Percentiles rank a stretch among this genome's conserved stretches.
Evolutionary conservation across 92 coral and sea anemone species (phyloP).

Genomic region (Porites lobata): DNA sequence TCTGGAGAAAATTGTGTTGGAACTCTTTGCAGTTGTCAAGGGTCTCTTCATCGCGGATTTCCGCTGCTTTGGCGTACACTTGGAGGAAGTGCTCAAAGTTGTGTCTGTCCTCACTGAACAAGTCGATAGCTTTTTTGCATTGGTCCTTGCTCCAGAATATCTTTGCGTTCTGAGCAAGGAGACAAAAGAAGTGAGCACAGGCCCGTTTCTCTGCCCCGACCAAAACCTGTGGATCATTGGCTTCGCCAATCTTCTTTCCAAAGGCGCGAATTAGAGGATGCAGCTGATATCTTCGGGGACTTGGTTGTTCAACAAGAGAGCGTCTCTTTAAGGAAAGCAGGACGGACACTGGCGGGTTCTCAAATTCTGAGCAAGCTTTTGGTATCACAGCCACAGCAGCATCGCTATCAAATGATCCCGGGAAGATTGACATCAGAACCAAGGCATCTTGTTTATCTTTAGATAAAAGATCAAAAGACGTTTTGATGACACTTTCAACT

Average conservation of each 20-base stretch:
- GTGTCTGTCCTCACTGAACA: constrained; percentile 33
- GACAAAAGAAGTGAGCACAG: constrained; percentile 24
- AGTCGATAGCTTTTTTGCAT: constrained; percentile 33
- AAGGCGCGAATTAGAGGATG: constrained; percentile 36
- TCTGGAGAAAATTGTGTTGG: background rate
- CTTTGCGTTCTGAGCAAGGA: constrained; percentile 2
- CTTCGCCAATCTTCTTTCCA: constrained; percentile 1
- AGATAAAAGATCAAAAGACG: constrained; percentile 47
- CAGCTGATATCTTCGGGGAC: constrained; percentile 15
- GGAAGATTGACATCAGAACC: constrained; percentile 48
- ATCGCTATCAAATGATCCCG: background rate
- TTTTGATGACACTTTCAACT: constrained; percentile 33
- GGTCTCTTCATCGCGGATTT: background rate
- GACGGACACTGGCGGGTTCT: background rate
- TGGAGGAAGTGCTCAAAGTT: constrained; percentile 42
- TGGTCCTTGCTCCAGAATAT: constrained; percentile 41
- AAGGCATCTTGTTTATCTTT: constrained; percentile 27
- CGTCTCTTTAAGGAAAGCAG: constrained; percentile 7
- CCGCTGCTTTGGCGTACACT: background rate
- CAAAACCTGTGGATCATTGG: background rate
- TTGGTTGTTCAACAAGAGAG: constrained; percentile 22
- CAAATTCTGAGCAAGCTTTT: background rate
- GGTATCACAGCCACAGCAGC: constrained; percentile 50
- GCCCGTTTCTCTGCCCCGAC: background rate
- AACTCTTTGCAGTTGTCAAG: background rate